Base-by-base conservation (phyloP, 2,113 vertebrate genomes). In the Lagenorhynchus albirostris region DNA sequence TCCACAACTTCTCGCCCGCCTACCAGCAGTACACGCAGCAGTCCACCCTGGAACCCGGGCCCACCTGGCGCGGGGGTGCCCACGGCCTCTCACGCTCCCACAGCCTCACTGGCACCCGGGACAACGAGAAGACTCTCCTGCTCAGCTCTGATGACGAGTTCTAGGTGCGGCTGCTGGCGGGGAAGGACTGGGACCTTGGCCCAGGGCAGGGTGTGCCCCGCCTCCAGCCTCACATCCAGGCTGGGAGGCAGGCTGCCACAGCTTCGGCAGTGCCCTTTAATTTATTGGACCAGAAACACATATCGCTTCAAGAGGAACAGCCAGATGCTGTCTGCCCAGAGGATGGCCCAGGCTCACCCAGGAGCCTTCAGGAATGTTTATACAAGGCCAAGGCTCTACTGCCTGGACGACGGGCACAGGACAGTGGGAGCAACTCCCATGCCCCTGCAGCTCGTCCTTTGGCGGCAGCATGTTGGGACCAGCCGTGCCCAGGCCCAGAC, bases 11-110 rank as follows among this genome's bases (percentile, higher is more conserved):
- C 99, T 99, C 99, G 0, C 99, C 99, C 0, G 99, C 99, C 83
- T 99, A 99, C 98, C 99, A 99, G 99, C 99, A 99, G 99, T 99
- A 99, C 98, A 99, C 99, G 0, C 99, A 99, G 97, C 99, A 99
- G 99, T 99, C 99, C 5, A 99, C 99, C 0, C 98, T 99, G 98
- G 99, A 99, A 98, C 99, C 98, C 0, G 98, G 98, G 26, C 98
- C 98, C 0, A 77, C 98, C 65, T 98, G 99, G 99, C 99, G 99
- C 7, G 88, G 98, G 23, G 97, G 99, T 60, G 71, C 98, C 95
- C 98, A 99, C 0, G 1, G 99, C 3, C 99, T 99, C 38, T 99
- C 99, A 0, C 99, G 99, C 83, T 99, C 99, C 95, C 99, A 99
- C 98, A 99, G 99, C 97, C 99, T 99, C 97, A 98, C 99, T 0